phyloP scores from a whole-genome alignment of 1,140 invertebrate genomes.

The Penaeus japonicus region DNA sequence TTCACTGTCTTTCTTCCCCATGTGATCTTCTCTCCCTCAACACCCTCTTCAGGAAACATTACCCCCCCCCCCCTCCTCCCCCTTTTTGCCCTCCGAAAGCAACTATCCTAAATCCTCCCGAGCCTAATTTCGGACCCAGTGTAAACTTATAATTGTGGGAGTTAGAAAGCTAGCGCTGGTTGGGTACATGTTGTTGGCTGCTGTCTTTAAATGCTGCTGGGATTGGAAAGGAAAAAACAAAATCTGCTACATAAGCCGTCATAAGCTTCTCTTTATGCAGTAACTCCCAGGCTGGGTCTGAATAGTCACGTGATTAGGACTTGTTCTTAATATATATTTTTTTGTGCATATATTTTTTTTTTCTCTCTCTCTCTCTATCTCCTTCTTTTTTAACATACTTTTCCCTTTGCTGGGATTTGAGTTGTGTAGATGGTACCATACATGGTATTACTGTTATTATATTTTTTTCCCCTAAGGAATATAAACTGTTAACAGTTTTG shows the following conservation, averaged over 20 bases:
- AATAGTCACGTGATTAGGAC: slow-evolving; percentile 23
- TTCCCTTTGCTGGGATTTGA: not conserved
- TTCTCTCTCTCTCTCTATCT: not conserved
- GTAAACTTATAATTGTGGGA: slow-evolving; percentile 24
- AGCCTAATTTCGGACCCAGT: slow-evolving; percentile 40
- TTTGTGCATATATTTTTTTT: slow-evolving; percentile 36
- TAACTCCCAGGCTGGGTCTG: slow-evolving; percentile 42
- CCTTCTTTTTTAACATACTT: not conserved
- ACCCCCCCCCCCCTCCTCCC: not conserved
- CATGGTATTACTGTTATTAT: not conserved
- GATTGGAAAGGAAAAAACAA: slow-evolving; percentile 33
- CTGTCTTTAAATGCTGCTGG: slow-evolving; percentile 33
- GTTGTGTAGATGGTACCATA: slow-evolving; percentile 14
- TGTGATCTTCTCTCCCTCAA: not conserved
- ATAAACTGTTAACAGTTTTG: slow-evolving; percentile 51
- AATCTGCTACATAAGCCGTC: slow-evolving; percentile 29
- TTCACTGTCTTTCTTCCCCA: not conserved
- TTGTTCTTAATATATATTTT: not conserved
- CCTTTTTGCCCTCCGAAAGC: not conserved
- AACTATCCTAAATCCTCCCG: not conserved
- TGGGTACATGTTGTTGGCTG: slow-evolving; percentile 41
- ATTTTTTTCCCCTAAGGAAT: slow-evolving; percentile 21
- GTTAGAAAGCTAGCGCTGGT: slow-evolving; percentile 44
- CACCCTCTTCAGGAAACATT: not conserved
- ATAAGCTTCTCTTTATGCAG: slow-evolving; percentile 41